Conservation (phyloP, 2,888 invertebrate species). For the Tenthredo scrophulariae region DNA sequence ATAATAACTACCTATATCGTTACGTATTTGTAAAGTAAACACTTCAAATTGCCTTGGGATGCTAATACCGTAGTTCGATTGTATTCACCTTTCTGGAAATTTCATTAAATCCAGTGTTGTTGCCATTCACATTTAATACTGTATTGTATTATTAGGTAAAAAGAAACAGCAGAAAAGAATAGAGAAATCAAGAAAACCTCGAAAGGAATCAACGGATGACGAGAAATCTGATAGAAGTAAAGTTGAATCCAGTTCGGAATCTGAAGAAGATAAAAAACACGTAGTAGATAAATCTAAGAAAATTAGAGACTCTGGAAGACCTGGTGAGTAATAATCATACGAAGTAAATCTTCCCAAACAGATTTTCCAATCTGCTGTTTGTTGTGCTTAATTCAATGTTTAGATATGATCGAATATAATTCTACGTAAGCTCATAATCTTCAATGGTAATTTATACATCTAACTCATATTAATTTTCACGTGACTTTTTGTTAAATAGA, state of each 20-base stretch:
- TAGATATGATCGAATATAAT: neutral
- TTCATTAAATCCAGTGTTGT: neutral
- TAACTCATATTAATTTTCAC: neutral
- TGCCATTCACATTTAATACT: neutral
- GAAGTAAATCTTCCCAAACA: neutral
- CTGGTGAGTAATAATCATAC: constrained; percentile 62
- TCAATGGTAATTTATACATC: neutral
- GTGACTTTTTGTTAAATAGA: constrained; percentile 59
- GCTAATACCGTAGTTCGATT: neutral
- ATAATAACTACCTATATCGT: neutral
- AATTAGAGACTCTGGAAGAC: constrained; percentile 68
- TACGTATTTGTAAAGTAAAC: neutral
- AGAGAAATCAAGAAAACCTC: constrained; percentile 72
- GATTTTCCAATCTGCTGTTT: neutral
- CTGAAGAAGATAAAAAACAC: constrained; percentile 79
- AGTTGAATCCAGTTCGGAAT: constrained; percentile 80
- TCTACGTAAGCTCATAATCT: neutral
- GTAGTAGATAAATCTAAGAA: constrained; percentile 72
- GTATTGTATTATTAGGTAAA: constrained; percentile 62
- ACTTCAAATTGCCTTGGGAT: neutral
- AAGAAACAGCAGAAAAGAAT: constrained; percentile 72
- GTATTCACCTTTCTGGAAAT: neutral
- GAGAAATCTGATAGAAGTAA: constrained; percentile 80
- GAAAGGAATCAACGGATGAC: constrained; percentile 78
- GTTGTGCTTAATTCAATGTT: neutral